Evolutionary conservation across 2,888 invertebrate species (phyloP).

Genomic region (Synergus gifuensis): DNA sequence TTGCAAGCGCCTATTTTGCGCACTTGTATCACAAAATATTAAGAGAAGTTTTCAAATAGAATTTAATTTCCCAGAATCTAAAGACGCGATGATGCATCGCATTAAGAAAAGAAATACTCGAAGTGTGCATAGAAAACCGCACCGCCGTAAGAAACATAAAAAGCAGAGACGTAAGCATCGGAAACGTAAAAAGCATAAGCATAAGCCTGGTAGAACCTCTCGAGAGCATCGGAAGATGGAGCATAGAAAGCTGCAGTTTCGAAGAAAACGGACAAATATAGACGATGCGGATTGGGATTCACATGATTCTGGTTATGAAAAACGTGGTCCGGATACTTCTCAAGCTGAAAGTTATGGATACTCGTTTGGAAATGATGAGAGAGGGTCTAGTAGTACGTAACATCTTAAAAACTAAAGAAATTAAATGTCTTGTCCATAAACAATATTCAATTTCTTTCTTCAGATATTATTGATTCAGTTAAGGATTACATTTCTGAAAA

Average conservation of each 20-base stretch:
- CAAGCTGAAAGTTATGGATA: slow-evolving; percentile 21
- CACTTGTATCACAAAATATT: too few relatives aligned
- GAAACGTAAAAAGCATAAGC: slow-evolving; percentile 48
- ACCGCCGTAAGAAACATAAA: slow-evolving; percentile 38
- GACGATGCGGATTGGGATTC: slow-evolving; percentile 50
- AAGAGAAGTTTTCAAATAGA: neutral
- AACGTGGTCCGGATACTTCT: slow-evolving; percentile 52
- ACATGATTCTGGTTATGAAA: slow-evolving; percentile 59
- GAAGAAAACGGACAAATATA: slow-evolving; percentile 62
- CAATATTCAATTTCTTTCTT: neutral
- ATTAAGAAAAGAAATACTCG: slow-evolving; percentile 43
- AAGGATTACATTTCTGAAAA: neutral
- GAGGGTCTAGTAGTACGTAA: neutral
- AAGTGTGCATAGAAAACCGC: slow-evolving; percentile 43
- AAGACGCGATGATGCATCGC: slow-evolving; percentile 54
- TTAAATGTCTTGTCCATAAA: neutral
- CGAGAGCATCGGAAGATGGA: slow-evolving; percentile 50
- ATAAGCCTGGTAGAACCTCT: slow-evolving; percentile 46
- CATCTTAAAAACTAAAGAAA: neutral
- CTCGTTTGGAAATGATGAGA: neutral
- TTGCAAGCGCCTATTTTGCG: too few relatives aligned
- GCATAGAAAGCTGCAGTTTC: slow-evolving; percentile 51
- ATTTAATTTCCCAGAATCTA: neutral
- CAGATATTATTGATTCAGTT: neutral
- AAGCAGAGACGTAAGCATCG: slow-evolving; percentile 46